Conservation (phyloP, 2,797 vertebrate genomes). For the Oreochromis mossambicus region DNA sequence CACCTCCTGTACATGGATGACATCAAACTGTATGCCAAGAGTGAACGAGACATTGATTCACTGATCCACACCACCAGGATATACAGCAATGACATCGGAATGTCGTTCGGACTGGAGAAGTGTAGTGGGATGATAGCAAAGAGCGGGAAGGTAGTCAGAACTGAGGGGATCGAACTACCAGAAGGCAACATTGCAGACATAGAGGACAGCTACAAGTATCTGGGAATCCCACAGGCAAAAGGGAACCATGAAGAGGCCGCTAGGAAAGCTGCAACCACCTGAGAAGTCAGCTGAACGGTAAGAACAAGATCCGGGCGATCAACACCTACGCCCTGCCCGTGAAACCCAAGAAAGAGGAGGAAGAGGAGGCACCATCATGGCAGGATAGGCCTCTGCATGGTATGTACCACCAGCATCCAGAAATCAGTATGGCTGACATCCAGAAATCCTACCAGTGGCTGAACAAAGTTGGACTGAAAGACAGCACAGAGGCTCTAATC, state of each 20-base stretch:
- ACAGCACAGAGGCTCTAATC: background rate
- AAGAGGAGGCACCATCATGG: rapidly evolving
- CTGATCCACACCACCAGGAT: rapidly evolving
- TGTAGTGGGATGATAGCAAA: too few species aligned
- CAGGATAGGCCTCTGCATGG: background rate
- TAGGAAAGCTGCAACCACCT: rapidly evolving
- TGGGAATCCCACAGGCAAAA: too few species aligned
- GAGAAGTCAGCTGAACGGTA: rapidly evolving
- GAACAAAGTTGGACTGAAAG: background rate
- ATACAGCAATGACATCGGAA: rapidly evolving
- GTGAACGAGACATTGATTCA: background rate
- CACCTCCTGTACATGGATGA: background rate
- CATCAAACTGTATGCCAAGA: background rate
- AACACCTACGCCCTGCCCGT: rapidly evolving
- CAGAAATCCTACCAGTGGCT: background rate
- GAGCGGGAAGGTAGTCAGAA: too few species aligned
- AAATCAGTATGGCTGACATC: background rate
- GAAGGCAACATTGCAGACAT: too few species aligned
- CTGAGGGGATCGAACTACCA: too few species aligned
- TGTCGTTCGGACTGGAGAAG: rapidly evolving
- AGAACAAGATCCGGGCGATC: rapidly evolving
- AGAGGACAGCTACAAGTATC: too few species aligned
- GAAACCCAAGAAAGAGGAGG: background rate
- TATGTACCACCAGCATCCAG: background rate
- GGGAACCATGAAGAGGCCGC: rapidly evolving